phyloP scores from a whole-genome alignment of 2,888 invertebrate species.

The Frankliniella fusca region DNA sequence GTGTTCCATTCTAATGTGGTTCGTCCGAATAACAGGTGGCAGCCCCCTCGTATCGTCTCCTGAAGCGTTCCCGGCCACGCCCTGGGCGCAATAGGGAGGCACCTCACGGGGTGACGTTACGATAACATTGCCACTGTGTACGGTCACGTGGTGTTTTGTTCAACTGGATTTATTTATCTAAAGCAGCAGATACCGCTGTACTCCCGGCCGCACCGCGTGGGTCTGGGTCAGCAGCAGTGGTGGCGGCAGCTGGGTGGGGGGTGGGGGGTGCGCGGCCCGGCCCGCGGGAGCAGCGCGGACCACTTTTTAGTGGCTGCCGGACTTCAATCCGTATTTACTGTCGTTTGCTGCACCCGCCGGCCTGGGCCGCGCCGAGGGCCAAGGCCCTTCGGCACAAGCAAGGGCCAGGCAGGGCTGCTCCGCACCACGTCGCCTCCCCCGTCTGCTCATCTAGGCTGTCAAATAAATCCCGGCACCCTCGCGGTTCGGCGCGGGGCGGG shows the following conservation, averaged over 20 bases:
- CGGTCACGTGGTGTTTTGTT: too few species aligned
- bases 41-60: conserved; percentile 8
- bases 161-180: too few species aligned
- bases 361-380: background rate
- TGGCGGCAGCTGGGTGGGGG: too few species aligned
- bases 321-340: conserved; percentile 26
- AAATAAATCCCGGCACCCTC: conserved; percentile 23
- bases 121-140: too few species aligned
- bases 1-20: conserved; percentile 26
- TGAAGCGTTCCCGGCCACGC: background rate
- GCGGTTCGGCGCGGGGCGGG: background rate
- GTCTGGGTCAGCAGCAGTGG: too few species aligned
- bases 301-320: conserved; percentile 24
- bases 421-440: background rate
- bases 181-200: too few species aligned
- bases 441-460: background rate
- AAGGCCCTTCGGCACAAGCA: background rate
- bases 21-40: conserved; percentile 21
- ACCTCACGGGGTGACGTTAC: too few species aligned
- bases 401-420: background rate
- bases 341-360: background rate
- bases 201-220: too few species aligned
- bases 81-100: too few species aligned
- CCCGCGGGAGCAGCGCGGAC: background rate
- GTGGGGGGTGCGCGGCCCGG: too few species aligned